Evolutionary conservation across 2,888 invertebrate genomes (phyloP).

Genomic region (Latrodectus hesperus): DNA sequence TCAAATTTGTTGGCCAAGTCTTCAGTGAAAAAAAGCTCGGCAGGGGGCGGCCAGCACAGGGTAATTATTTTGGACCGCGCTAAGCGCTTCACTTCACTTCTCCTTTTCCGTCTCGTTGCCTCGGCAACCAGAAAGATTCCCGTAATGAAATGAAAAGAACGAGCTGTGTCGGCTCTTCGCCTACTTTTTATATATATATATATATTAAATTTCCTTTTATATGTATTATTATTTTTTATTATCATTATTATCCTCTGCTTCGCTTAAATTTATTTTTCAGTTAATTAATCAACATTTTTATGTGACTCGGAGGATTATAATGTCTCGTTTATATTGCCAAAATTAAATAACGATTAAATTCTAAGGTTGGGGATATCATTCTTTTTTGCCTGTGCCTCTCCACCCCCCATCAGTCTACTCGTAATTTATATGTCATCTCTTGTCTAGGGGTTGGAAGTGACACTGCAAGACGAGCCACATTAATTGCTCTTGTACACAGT

Average conservation of each 20-base stretch:
- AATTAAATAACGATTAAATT: conserved; percentile 67
- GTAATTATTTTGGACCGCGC: conserved; percentile 55
- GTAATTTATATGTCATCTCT: conserved; percentile 36
- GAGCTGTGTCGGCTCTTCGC: conserved; percentile 35
- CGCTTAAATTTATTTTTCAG: conserved; percentile 60
- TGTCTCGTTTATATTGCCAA: conserved; percentile 59
- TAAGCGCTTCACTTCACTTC: conserved; percentile 35
- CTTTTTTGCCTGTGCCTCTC: conserved; percentile 8
- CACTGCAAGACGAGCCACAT: conserved; percentile 15
- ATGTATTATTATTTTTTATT: conserved; percentile 36
- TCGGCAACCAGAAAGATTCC: conserved; percentile 50
- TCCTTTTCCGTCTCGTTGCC: conserved; percentile 20
- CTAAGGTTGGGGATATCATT: conserved; percentile 39
- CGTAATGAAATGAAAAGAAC: conserved; percentile 58
- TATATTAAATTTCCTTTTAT: conserved; percentile 23
- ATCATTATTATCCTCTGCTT: conserved; percentile 40
- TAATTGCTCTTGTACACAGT: conserved; percentile 19
- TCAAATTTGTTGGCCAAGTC: conserved; percentile 67
- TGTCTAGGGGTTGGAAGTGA: conserved; percentile 13
- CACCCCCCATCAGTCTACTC: not conserved
- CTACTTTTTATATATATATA: not conserved
- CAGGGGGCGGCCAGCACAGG: conserved; percentile 55
- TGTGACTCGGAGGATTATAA: conserved; percentile 60
- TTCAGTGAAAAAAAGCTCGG: conserved; percentile 49
- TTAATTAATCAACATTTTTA: conserved; percentile 66